Conservation (phyloP, 2,888 invertebrate genomes). For the Rosalia funebris region DNA sequence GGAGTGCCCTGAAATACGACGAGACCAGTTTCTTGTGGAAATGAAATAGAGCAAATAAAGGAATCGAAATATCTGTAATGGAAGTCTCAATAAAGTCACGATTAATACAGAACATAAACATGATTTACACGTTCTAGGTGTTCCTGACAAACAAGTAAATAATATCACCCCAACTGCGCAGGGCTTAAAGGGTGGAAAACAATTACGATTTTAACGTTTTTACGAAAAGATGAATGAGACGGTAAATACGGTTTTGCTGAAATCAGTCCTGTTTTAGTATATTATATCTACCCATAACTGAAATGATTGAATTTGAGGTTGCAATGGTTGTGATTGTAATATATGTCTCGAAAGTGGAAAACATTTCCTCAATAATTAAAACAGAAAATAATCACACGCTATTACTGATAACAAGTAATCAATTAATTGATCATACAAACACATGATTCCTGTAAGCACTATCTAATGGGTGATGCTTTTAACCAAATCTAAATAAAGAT, state of each 20-base stretch:
- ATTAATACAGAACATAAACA: slow-evolving; percentile 11
- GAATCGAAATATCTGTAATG: background rate
- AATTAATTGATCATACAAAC: too few relatives aligned
- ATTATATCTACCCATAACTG: background rate
- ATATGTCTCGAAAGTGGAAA: background rate
- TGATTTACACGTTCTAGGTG: background rate
- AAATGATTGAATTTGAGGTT: background rate
- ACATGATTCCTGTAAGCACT: too few relatives aligned
- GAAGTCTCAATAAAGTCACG: slow-evolving; percentile 1
- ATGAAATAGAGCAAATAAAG: slow-evolving; percentile 9
- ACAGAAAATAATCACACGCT: too few relatives aligned
- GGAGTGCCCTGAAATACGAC: slow-evolving; percentile 7
- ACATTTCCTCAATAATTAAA: too few relatives aligned
- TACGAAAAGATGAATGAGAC: background rate
- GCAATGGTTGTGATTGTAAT: background rate
- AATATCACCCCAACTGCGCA: background rate
- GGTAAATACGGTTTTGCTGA: background rate
- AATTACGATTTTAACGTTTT: too few relatives aligned
- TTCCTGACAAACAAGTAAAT: background rate
- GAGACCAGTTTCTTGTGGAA: slow-evolving; percentile 8
- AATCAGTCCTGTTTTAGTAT: background rate
- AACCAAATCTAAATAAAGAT: too few relatives aligned
- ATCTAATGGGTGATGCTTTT: too few relatives aligned
- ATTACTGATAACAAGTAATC: too few relatives aligned
- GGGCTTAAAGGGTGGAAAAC: too few relatives aligned